These are phyloP conservation scores for Drosophila lini DNA, from an alignment of 1,140 invertebrate genomes.

Conservation along the genomic window DNA sequence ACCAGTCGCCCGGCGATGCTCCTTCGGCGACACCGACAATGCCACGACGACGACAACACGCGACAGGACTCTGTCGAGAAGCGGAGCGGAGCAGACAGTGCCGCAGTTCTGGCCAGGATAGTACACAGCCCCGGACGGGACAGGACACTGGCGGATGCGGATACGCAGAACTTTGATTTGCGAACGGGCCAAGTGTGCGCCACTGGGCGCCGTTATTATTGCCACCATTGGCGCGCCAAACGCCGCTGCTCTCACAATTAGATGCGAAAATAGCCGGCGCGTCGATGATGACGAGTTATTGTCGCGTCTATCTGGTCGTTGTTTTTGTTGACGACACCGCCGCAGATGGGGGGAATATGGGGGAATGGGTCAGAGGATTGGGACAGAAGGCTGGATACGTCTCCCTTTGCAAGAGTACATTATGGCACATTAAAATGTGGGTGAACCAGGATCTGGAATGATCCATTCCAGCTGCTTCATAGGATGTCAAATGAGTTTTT, in stretches of 20 bases:
- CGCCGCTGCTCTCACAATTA: slow-evolving; percentile 69
- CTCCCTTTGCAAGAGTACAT: neutral
- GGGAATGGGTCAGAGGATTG: neutral
- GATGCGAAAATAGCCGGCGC: slow-evolving; percentile 65
- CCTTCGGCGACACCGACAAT: slow-evolving; percentile 57
- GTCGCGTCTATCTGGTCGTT: slow-evolving; percentile 49
- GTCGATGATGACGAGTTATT: slow-evolving; percentile 67
- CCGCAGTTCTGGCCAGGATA: slow-evolving; percentile 36
- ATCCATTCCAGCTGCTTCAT: neutral
- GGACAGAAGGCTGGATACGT: neutral
- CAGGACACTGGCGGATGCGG: slow-evolving; percentile 49
- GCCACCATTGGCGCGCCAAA: slow-evolving; percentile 75
- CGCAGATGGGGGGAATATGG: too few species aligned
- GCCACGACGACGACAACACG: slow-evolving; percentile 47
- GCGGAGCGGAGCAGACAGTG: slow-evolving; percentile 28
- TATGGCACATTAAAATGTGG: slow-evolving; percentile 10
- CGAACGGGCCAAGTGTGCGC: slow-evolving; percentile 54
- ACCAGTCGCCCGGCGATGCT: slow-evolving; percentile 59
- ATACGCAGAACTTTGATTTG: slow-evolving; percentile 74
- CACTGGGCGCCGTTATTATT: slow-evolving; percentile 75
- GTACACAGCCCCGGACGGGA: slow-evolving; percentile 13
- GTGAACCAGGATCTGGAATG: neutral
- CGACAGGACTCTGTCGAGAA: slow-evolving; percentile 26
- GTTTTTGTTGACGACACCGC: slow-evolving; percentile 52
- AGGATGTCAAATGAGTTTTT: neutral